phyloP scores from a whole-genome alignment of 2,113 vertebrate genomes.

The Aegotheles bennettii region DNA sequence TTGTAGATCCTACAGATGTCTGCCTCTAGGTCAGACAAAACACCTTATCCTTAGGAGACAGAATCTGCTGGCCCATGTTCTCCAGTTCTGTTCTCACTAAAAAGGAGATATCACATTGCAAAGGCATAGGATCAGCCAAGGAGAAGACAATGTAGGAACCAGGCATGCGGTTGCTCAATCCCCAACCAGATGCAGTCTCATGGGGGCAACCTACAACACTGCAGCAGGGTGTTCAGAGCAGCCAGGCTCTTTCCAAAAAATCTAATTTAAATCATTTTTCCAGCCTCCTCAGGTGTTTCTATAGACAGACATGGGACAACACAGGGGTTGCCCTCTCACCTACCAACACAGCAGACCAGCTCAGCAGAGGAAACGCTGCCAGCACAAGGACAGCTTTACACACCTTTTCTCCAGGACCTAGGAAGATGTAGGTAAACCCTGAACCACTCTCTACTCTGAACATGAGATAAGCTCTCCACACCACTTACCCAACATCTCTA shows the following conservation, averaged over 20 bases:
- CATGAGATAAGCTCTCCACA: not conserved
- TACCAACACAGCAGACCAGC: not conserved
- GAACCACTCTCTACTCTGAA: not conserved
- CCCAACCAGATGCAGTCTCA: not conserved
- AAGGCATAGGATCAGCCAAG: not conserved
- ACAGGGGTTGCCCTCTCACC: not conserved
- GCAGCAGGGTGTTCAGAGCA: not conserved
- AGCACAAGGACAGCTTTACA: not conserved
- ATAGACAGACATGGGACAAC: not conserved
- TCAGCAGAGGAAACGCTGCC: rapidly evolving
- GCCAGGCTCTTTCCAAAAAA: not conserved
- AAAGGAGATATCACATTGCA: not conserved
- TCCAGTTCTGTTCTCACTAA: not conserved
- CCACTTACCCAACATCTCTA: not conserved
- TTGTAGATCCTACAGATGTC: not conserved
- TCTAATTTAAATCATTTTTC: not conserved
- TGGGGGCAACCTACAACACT: not conserved
- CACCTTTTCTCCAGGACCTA: not conserved
- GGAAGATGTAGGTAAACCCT: not conserved
- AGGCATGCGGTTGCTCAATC: not conserved
- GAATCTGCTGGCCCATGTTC: not conserved
- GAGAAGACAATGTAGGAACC: not conserved
- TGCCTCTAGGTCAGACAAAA: not conserved
- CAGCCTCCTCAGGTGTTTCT: not conserved
- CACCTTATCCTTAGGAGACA: not conserved